A percentile compares a stretch with the other conserved stretches of the same genome.
Conservation (phyloP, 1,140 invertebrate genomes). For the Dolichoris vasculosae region DNA sequence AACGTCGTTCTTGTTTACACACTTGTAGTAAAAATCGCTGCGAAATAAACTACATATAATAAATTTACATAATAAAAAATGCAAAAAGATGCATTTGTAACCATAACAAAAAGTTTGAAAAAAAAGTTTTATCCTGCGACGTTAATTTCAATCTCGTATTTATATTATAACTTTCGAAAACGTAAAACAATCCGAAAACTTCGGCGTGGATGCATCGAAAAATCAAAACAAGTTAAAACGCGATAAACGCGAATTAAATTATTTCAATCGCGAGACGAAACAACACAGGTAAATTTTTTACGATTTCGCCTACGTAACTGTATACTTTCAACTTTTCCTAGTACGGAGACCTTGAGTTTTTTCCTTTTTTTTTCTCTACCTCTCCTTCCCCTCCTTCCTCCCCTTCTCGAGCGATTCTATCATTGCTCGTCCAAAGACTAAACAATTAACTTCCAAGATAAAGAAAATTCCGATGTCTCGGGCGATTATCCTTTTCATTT, state of each 20-base stretch:
- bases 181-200: too few relatives aligned
- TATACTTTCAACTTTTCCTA: background rate
- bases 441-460: background rate
- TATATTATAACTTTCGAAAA: too few relatives aligned
- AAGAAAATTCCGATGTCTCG: background rate
- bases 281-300: background rate
- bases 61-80: background rate
- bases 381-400: too few relatives aligned
- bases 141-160: too few relatives aligned
- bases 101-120: background rate
- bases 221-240: background rate
- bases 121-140: background rate
- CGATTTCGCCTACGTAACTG: background rate
- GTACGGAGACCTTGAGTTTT: background rate
- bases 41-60: background rate
- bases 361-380: background rate
- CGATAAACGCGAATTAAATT: background rate
- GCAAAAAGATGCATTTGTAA: background rate
- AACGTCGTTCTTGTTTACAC: background rate
- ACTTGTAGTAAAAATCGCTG: background rate
- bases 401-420: background rate
- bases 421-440: background rate
- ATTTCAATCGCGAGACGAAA: background rate
- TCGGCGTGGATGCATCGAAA: too few relatives aligned
- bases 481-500: background rate